These are phyloP conservation scores for Dallia pectoralis DNA, from an alignment of 2,797 vertebrate genomes.

Conservation along the genomic window DNA sequence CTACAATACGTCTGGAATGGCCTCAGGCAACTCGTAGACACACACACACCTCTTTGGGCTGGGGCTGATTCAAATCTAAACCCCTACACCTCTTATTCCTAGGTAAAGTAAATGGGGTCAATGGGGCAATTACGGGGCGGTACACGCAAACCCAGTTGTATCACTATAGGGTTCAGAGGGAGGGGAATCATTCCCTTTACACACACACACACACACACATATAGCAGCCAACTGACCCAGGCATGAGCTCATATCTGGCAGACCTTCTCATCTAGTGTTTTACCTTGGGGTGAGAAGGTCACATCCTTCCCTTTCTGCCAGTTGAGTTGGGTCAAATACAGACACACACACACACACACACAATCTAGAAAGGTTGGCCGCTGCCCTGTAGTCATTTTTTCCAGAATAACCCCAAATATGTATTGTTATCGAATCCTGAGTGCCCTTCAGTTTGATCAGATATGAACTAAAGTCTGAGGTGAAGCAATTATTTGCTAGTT, in stretches of 20 bases:
- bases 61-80: slow-evolving; percentile 27
- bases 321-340: not conserved
- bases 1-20: not conserved
- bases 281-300: slow-evolving; percentile 31
- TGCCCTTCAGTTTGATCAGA: slow-evolving; percentile 25
- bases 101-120: slow-evolving; percentile 9
- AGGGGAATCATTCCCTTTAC: not conserved
- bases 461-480: slow-evolving; percentile 31
- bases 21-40: slow-evolving; percentile 8
- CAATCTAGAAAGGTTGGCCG: not conserved
- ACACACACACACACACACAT: slow-evolving; percentile 15
- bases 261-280: slow-evolving; percentile 31
- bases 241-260: slow-evolving; percentile 52
- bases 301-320: slow-evolving; percentile 13
- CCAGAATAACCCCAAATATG: not conserved
- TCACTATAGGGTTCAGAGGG: not conserved
- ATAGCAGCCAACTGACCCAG: slow-evolving; percentile 6
- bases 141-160: not conserved
- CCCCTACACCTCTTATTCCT: slow-evolving; percentile 6
- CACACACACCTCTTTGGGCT: not conserved
- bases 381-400: not conserved
- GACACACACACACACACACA: not conserved
- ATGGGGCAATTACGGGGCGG: not conserved
- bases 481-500: slow-evolving; percentile 17
- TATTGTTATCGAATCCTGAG: not conserved